These are phyloP conservation scores for Connochaetes taurinus DNA, from an alignment of 2,113 vertebrate species.

Conservation along the genomic window DNA sequence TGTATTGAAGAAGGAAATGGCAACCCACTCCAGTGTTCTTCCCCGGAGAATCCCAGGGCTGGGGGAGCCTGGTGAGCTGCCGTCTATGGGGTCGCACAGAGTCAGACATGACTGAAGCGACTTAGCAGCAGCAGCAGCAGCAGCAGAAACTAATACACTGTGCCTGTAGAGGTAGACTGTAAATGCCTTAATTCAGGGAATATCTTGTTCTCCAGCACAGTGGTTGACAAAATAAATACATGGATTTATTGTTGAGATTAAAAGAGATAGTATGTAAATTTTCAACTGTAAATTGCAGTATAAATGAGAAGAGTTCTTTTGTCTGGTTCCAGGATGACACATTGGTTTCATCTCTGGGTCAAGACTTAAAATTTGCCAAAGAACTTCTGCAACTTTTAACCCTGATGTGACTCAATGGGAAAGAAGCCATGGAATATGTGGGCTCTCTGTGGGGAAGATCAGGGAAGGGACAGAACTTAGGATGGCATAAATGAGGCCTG, in stretches of 20 bases:
- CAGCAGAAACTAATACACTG: background rate
- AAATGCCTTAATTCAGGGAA: background rate
- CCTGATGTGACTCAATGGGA: background rate
- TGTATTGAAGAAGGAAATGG: too few relatives aligned
- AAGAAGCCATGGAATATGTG: background rate
- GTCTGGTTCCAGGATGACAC: background rate
- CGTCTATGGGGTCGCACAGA: rapidly evolving
- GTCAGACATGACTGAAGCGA: rapidly evolving
- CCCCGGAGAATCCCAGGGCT: too few relatives aligned
- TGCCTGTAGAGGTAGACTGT: background rate
- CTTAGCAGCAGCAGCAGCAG: too few relatives aligned
- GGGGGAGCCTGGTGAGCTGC: too few relatives aligned
- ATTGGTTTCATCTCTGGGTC: background rate
- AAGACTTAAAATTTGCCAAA: background rate
- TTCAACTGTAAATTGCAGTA: background rate
- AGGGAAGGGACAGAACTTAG: background rate
- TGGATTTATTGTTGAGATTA: background rate
- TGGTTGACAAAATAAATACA: background rate
- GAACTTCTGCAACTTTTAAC: background rate
- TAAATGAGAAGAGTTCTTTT: background rate
- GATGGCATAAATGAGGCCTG: background rate
- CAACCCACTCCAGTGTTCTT: too few relatives aligned
- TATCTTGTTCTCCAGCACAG: background rate
- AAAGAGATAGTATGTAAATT: background rate
- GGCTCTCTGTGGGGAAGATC: background rate